A percentile compares a stretch with the other conserved stretches of the same genome.
These are phyloP conservation scores for Mellilla xanthometata DNA, from an alignment of 2,888 invertebrate species.

Conservation along the genomic window DNA sequence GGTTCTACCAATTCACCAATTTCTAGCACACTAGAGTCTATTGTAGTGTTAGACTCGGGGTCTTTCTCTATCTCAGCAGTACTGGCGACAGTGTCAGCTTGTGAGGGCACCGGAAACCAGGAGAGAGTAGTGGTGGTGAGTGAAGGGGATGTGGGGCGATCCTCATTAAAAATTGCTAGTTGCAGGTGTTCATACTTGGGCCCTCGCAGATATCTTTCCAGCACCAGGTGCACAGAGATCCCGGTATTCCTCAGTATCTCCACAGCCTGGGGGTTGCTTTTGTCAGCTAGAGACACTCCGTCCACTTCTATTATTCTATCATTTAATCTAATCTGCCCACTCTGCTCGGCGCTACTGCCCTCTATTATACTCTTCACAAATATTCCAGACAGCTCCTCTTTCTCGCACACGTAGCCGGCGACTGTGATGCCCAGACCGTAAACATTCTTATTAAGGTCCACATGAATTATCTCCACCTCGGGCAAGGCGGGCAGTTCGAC, in stretches of 20 bases:
- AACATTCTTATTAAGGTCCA: conserved; percentile 95
- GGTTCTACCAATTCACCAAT: conserved; percentile 76
- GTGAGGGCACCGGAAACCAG: conserved; percentile 91
- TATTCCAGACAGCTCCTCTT: conserved; percentile 99
- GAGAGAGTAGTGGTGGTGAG: conserved; percentile 92
- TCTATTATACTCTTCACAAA: conserved; percentile 99
- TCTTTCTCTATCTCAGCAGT: conserved; percentile 87
- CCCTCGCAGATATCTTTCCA: conserved; percentile 96
- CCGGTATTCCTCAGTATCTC: conserved; percentile 97
- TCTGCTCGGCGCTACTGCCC: conserved; percentile 97
- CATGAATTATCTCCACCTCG: conserved; percentile 95
- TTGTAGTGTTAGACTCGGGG: conserved; percentile 90
- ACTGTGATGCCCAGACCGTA: conserved; percentile 97
- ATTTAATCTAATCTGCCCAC: conserved; percentile 95
- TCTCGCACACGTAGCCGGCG: conserved; percentile 98
- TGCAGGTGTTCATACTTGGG: conserved; percentile 96
- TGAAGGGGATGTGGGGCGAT: conserved; percentile 84
- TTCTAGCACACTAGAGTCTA: conserved; percentile 88
- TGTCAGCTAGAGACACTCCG: conserved; percentile 93
- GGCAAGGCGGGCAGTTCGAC: conserved; percentile 85
- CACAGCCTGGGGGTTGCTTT: conserved; percentile 98
- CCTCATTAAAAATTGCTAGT: conserved; percentile 89
- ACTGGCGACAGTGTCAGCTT: conserved; percentile 80
- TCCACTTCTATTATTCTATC: conserved; percentile 99
- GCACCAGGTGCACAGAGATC: conserved; percentile 92